phyloP scores from a whole-genome alignment of 2,797 vertebrate genomes.

The Phylloscopus collybita region DNA sequence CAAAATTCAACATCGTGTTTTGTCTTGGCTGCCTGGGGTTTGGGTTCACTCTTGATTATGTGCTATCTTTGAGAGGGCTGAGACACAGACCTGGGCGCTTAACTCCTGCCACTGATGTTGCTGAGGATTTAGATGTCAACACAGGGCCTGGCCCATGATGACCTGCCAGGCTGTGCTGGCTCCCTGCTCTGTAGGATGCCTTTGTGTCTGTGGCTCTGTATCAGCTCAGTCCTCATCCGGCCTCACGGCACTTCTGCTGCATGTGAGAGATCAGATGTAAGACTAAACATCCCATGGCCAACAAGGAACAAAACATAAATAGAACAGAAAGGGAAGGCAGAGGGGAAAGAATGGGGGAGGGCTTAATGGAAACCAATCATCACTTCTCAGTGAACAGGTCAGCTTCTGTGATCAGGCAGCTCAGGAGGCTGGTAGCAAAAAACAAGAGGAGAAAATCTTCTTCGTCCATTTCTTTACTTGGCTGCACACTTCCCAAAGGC shows the following conservation, averaged over 20 bases:
- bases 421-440: neutral
- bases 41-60: neutral
- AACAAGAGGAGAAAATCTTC: neutral
- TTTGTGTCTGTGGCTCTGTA: neutral
- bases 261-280: neutral
- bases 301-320: neutral
- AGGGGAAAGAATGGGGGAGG: neutral
- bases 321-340: neutral
- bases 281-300: neutral
- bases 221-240: neutral
- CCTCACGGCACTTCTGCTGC: accelerated
- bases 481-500: neutral
- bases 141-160: neutral
- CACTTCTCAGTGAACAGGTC: neutral
- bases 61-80: neutral
- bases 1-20: neutral
- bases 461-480: neutral
- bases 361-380: neutral
- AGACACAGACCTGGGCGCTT: neutral
- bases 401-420: neutral
- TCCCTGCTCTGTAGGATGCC: neutral
- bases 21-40: neutral
- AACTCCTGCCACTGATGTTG: neutral
- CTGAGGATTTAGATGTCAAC: neutral
- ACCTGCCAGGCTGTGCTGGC: neutral